Evolutionary conservation across 2,113 vertebrate species (phyloP), one percentile per base, ranked within the genome.

Genomic region (Aythya baeri): DNA sequence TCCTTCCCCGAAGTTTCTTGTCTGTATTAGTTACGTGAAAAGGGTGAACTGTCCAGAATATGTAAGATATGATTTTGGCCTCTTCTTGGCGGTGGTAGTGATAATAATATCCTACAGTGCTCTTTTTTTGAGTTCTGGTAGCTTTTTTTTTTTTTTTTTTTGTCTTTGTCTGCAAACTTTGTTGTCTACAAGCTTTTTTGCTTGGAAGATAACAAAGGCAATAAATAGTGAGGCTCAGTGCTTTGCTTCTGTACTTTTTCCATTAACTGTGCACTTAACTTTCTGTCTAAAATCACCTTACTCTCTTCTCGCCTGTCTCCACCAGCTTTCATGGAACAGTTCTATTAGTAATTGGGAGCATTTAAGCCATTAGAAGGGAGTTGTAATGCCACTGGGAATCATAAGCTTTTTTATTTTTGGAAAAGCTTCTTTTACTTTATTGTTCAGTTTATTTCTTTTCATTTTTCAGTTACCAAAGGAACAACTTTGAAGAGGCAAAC

Each of bases 71-170:
- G 1, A 9, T 26, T 70, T 62, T 79, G 31, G 25, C 17, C 11
- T 83, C 11, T 59, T 66, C 3, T 0, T 32, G 25, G 11, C 52
- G 36, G 5, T 59, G 16, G 13, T 50, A 46, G 26, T 0, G 11
- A n/a, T 55, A 22, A 36, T 0, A 2, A 3, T 9, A 49, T 12
- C 5, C 46, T 75, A 13, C 9, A 4, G 3, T 71, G 0, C 31
- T 61, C 1, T 29, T 89, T 41, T 75, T 26, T 6, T 73, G 36
- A 27, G 22, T 67, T 58, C 27, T 66, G 14, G 3, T 29, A 26
- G 22, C 6, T 36, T 50, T 41, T 88, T 91, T 36, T 36, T 41
- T 76, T 52, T 91, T 36, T 36, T 41, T 76, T 52, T 8, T 0
- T 10, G 5, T 22, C 20, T 77, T n/a, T 1, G 32, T 15, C 32